These are phyloP conservation scores for Clytia hemisphaerica DNA, from an alignment of 30 jellyfish, hydroid and myxozoan genomes.

Conservation along the genomic window DNA sequence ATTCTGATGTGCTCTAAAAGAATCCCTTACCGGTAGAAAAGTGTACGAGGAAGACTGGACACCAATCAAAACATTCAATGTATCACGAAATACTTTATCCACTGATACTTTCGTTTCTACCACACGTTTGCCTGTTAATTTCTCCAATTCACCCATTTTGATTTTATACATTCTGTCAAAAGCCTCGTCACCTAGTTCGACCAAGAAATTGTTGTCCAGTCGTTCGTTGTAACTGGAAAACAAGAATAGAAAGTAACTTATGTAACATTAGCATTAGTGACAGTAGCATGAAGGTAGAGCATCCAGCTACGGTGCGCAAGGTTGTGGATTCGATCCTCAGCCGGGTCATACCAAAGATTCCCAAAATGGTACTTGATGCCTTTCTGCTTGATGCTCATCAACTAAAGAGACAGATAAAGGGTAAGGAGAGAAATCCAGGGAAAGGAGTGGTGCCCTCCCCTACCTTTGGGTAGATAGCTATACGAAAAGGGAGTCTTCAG, in stretches of 20 bases:
- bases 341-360: too few species aligned
- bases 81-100: slow-evolving; percentile 42
- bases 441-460: too few species aligned
- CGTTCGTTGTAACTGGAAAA: slow-evolving; percentile 10
- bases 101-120: slow-evolving; percentile 1
- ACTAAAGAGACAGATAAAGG: too few species aligned
- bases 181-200: slow-evolving; percentile 64
- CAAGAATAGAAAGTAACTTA: not conserved
- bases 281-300: too few species aligned
- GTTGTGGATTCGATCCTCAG: too few species aligned
- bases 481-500: too few species aligned
- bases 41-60: slow-evolving; percentile 48
- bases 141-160: slow-evolving; percentile 30
- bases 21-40: slow-evolving; percentile 15
- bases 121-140: slow-evolving; percentile 16
- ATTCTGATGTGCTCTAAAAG: too few species aligned
- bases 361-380: too few species aligned
- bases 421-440: too few species aligned
- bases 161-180: slow-evolving; percentile 65
- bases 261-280: not conserved
- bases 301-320: too few species aligned
- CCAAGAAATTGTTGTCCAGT: slow-evolving; percentile 7
- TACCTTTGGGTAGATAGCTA: too few species aligned
- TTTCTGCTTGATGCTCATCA: too few species aligned
- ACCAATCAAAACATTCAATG: slow-evolving; percentile 63